Evolutionary conservation across 2,113 vertebrate species (phyloP).

Genomic region (Phoxinus phoxinus): DNA sequence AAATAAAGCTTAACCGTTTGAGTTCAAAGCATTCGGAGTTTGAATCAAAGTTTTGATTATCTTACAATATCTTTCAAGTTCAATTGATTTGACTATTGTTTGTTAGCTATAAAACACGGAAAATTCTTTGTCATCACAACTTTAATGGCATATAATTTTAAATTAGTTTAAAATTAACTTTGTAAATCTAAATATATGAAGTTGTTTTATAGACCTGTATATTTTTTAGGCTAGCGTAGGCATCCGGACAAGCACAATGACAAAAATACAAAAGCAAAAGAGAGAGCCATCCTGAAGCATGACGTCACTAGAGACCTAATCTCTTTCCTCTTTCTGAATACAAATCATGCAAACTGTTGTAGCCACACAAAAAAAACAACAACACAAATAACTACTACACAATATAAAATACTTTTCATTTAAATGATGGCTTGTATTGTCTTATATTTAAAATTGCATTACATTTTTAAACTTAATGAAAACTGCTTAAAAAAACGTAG

Average conservation of each 20-base stretch:
- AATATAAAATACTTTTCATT: not conserved
- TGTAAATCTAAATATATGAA: not conserved
- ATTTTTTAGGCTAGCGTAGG: not conserved
- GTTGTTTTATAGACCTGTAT: not conserved
- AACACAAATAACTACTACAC: not conserved
- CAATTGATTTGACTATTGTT: not conserved
- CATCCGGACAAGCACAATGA: not conserved
- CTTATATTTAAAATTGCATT: too few species aligned
- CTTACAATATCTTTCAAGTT: not conserved
- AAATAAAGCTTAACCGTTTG: not conserved
- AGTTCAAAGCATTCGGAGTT: not conserved
- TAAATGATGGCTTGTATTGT: not conserved
- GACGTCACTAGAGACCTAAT: conserved; percentile 22
- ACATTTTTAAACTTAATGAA: not conserved
- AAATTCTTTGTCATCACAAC: not conserved
- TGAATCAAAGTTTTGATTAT: not conserved
- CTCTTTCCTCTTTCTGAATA: conserved; percentile 19
- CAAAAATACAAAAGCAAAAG: not conserved
- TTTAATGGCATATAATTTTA: not conserved
- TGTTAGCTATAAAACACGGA: not conserved
- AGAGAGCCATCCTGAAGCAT: conserved; percentile 15
- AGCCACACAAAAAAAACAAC: not conserved
- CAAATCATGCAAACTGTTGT: conserved; percentile 17
- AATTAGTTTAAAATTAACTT: not conserved
- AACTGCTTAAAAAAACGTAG: not conserved